A percentile compares a stretch with the other conserved stretches of the same genome.
These are phyloP conservation scores for Oscheius sp. DNA, from an alignment of 2,888 invertebrate species.

Conservation along the genomic window DNA sequence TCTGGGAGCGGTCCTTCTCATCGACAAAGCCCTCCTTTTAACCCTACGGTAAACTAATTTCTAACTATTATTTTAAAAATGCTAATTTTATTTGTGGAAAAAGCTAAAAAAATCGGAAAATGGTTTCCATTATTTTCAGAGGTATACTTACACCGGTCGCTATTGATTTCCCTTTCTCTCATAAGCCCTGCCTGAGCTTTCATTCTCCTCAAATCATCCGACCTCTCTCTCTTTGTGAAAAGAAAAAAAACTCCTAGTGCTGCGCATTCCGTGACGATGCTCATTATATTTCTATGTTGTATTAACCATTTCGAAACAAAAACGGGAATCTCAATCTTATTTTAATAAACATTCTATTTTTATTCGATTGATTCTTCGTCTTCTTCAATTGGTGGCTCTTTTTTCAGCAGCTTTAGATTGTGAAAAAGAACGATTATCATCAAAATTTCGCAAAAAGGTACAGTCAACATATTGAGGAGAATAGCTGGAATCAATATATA, in stretches of 20 bases:
- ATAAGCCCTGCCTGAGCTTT: not conserved
- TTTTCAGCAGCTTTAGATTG: too few relatives aligned
- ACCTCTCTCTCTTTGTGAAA: not conserved
- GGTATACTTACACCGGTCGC: slow-evolving; percentile 54
- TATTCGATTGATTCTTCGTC: too few relatives aligned
- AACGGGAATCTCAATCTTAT: slow-evolving; percentile 4
- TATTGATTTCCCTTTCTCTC: slow-evolving; percentile 35
- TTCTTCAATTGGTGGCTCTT: too few relatives aligned
- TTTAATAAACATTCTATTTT: not conserved
- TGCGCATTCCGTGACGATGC: slow-evolving; percentile 25
- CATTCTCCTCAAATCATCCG: not conserved
- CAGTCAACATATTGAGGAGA: too few relatives aligned
- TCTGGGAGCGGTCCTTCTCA: slow-evolving; percentile 40
- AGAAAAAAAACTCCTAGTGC: not conserved
- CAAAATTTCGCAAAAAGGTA: too few relatives aligned
- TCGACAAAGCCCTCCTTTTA: slow-evolving; percentile 44
- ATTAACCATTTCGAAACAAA: not conserved
- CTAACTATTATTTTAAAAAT: not conserved
- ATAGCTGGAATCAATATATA: too few relatives aligned
- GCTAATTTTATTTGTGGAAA: too few relatives aligned
- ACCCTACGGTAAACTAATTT: slow-evolving; percentile 38
- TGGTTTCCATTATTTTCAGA: too few relatives aligned
- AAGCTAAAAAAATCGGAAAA: too few relatives aligned
- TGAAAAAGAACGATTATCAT: too few relatives aligned
- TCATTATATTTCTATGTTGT: slow-evolving; percentile 7